Conservation (phyloP, 2,113 vertebrate genomes). For the Archocentrus centrarchus region DNA sequence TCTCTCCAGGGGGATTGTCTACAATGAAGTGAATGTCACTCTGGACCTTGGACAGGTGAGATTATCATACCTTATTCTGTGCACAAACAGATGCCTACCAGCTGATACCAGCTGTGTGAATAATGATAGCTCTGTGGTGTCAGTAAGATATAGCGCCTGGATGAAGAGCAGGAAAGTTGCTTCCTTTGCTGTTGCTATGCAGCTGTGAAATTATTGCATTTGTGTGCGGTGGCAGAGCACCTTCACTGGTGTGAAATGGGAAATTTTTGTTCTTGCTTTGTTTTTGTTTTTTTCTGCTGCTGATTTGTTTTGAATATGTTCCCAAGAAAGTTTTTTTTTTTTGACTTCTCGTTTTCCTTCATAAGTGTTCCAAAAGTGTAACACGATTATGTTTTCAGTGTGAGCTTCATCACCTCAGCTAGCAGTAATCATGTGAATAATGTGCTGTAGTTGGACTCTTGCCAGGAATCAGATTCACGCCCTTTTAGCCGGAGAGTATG, state of each 20-base stretch:
- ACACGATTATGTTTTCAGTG: conserved; percentile 37
- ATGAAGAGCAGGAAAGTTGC: conserved; percentile 25
- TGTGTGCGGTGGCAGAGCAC: not conserved
- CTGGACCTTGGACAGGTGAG: conserved; percentile 94
- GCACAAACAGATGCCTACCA: conserved; percentile 40
- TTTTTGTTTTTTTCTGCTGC: not conserved
- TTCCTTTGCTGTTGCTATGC: not conserved
- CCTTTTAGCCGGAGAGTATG: conserved; percentile 48
- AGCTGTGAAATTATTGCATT: conserved; percentile 12
- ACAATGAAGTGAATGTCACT: conserved; percentile 91
- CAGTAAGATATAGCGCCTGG: conserved; percentile 41
- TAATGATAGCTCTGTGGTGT: conserved; percentile 44
- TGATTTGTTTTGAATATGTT: not conserved
- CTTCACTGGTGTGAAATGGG: not conserved
- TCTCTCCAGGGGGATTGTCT: conserved; percentile 87
- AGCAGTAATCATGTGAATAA: conserved; percentile 63
- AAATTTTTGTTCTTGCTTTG: not conserved
- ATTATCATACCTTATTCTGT: conserved; percentile 15
- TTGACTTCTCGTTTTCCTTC: not conserved
- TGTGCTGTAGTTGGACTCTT: conserved; percentile 44
- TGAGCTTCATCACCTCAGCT: conserved; percentile 48
- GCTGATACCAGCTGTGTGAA: conserved; percentile 42
- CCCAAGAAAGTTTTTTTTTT: not conserved
- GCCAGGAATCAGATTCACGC: conserved; percentile 64
- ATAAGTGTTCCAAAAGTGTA: conserved; percentile 19